These are phyloP conservation scores for Castor canadensis DNA, from an alignment of 2,113 vertebrate species.

Conservation along the genomic window DNA sequence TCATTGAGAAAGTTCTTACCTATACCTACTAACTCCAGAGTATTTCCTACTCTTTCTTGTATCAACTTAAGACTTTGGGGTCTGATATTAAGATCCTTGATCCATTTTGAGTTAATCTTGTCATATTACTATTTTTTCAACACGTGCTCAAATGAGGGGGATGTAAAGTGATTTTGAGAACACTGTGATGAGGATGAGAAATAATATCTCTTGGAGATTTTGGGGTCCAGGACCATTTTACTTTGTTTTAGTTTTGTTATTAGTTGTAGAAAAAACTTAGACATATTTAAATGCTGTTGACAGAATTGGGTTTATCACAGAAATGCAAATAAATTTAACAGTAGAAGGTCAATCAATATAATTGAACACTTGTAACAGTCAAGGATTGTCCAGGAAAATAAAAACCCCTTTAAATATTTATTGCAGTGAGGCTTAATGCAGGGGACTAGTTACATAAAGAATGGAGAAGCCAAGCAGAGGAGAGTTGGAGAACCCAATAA, in stretches of 20 bases:
- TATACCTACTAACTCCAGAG: too few relatives aligned
- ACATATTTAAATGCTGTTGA: not conserved
- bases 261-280: not conserved
- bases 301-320: not conserved
- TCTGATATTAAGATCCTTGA: too few relatives aligned
- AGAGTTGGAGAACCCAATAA: not conserved
- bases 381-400: not conserved
- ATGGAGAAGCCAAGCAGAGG: not conserved
- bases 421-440: not conserved
- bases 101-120: too few relatives aligned
- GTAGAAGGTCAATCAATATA: not conserved
- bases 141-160: not conserved
- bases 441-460: not conserved
- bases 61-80: too few relatives aligned
- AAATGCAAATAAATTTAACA: not conserved
- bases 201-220: not conserved
- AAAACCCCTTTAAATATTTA: not conserved
- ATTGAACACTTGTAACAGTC: not conserved
- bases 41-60: too few relatives aligned
- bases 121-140: not conserved
- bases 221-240: not conserved
- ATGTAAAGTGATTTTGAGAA: constrained; percentile 11
- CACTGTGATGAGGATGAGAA: not conserved
- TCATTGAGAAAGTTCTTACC: too few relatives aligned
- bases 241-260: not conserved